A percentile compares a stretch with the other conserved stretches of the same genome.
Evolutionary conservation across 2,888 invertebrate species (phyloP).

Genomic region (Holacanthella duospinosa): DNA sequence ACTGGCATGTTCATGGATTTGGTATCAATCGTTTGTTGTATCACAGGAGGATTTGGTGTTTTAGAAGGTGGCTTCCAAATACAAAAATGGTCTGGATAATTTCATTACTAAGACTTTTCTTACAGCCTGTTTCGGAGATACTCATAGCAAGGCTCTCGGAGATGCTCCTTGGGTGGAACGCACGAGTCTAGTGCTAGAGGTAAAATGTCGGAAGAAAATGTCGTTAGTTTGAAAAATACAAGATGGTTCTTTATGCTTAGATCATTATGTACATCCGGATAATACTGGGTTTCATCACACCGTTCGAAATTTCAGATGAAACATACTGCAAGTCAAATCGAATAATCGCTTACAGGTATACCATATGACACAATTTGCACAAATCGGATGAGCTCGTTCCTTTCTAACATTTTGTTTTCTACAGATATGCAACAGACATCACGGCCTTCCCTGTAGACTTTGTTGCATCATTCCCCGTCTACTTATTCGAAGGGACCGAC

Average conservation of each 20-base stretch:
- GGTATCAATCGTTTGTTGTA: background rate
- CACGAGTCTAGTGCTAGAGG: no score
- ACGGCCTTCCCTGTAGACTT: background rate
- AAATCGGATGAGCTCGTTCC: background rate
- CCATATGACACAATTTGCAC: no score
- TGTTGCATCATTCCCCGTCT: background rate
- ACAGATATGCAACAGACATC: background rate
- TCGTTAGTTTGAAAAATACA: no score
- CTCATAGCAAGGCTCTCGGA: no score
- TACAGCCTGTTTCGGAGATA: no score
- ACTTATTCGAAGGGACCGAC: background rate
- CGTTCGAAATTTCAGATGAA: background rate
- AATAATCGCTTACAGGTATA: background rate
- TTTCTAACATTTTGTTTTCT: background rate
- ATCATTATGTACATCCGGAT: background rate
- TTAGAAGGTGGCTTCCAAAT: no score
- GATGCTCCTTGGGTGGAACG: no score
- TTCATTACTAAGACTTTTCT: no score
- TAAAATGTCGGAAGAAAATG: no score
- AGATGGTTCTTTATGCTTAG: background rate
- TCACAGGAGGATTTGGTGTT: background rate
- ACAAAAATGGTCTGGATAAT: no score
- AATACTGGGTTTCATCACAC: background rate
- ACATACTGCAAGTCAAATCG: background rate
- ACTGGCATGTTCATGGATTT: background rate